Evolutionary conservation across 2,888 invertebrate genomes (phyloP).

Genomic region (Clanis bilineata): DNA sequence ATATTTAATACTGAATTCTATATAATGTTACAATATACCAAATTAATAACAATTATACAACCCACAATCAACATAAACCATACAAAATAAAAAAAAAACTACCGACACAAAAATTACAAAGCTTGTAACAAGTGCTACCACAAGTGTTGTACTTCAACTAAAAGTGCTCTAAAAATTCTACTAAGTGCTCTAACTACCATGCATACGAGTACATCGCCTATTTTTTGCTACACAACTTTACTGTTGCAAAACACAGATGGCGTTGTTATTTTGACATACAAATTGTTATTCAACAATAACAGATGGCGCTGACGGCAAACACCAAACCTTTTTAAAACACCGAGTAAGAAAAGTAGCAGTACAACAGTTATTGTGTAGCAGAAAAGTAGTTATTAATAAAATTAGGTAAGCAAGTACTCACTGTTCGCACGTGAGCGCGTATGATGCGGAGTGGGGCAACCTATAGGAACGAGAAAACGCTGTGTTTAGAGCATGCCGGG

Average conservation of each 20-base stretch:
- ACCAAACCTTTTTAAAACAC: not conserved
- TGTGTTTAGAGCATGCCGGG: constrained; percentile 79
- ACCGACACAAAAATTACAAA: constrained; percentile 2
- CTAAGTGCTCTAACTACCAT: constrained; percentile 11
- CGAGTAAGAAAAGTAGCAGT: constrained; percentile 30
- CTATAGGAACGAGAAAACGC: constrained; percentile 78
- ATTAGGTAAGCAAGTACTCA: constrained; percentile 79
- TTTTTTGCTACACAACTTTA: not conserved
- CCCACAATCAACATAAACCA: not conserved
- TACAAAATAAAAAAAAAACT: constrained; percentile 4
- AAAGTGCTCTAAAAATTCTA: not conserved
- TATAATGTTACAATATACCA: not conserved
- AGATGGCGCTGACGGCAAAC: not conserved
- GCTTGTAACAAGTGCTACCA: constrained; percentile 1
- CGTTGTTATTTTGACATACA: not conserved
- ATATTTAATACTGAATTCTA: not conserved
- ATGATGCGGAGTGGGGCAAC: constrained; percentile 83
- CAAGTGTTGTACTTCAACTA: not conserved
- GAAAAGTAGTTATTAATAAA: constrained; percentile 39
- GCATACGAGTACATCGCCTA: not conserved
- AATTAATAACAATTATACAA: not conserved
- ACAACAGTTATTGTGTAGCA: constrained; percentile 36
- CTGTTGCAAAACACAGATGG: not conserved
- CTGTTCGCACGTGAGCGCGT: constrained; percentile 85
- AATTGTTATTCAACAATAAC: not conserved